These are phyloP conservation scores for Elephantulus edwardii DNA, from an alignment of 2,113 vertebrate genomes.

Conservation along the genomic window DNA sequence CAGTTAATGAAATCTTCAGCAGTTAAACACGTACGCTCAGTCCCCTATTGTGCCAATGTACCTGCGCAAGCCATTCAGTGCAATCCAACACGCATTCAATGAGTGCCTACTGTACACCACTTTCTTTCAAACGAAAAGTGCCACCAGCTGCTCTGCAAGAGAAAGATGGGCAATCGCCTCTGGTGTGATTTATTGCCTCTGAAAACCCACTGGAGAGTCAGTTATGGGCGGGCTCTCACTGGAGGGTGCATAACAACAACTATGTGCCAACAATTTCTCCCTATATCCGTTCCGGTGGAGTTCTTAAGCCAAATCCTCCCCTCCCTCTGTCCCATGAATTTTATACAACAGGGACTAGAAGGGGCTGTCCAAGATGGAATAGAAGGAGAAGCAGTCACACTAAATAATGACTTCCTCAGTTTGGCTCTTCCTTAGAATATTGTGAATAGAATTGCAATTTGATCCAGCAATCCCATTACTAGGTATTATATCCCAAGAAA, in stretches of 20 bases:
- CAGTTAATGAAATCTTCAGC: conserved; percentile 67
- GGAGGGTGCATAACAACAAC: no score
- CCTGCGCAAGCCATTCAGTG: not conserved
- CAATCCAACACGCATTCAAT: conserved; percentile 29
- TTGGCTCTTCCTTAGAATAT: no score
- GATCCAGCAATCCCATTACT: no score
- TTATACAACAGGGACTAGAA: not conserved
- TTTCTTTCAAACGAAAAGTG: no score
- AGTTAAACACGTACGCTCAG: not conserved
- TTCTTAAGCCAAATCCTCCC: not conserved
- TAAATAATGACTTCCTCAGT: no score
- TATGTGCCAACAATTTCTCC: conserved; percentile 1
- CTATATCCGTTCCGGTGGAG: not conserved
- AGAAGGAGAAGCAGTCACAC: conserved; percentile 39
- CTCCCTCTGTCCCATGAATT: not conserved
- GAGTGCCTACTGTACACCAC: conserved; percentile 7
- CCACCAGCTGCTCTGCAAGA: no score
- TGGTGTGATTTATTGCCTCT: no score
- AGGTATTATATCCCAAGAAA: no score
- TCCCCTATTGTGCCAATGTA: conserved; percentile 14
- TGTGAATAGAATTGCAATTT: no score
- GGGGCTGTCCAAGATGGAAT: conserved; percentile 40
- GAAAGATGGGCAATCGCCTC: no score
- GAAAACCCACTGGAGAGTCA: no score
- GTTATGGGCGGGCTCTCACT: no score